These are phyloP conservation scores for Harpagifer antarcticus DNA, from an alignment of 2,797 vertebrate species.

Conservation along the genomic window DNA sequence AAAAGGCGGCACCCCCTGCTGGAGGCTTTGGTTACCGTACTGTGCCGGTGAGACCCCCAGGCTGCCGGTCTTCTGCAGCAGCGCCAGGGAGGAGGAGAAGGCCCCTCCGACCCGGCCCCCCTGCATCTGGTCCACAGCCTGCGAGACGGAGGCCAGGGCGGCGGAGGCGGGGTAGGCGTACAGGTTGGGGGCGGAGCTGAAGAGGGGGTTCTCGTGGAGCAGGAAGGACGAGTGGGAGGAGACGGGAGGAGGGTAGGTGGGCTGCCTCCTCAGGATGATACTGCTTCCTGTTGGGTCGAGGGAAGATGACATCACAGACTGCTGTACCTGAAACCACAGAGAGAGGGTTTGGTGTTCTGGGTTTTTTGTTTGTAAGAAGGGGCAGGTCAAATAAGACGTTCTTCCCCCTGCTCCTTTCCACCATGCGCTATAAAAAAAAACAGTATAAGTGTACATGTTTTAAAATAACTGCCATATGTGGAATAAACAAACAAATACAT, in stretches of 20 bases:
- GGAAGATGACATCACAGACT: constrained; percentile 86
- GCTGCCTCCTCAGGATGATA: constrained; percentile 86
- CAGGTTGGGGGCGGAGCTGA: constrained; percentile 91
- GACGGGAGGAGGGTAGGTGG: constrained; percentile 90
- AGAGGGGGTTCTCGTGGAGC: constrained; percentile 92
- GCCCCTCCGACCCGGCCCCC: constrained; percentile 87
- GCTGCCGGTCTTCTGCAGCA: constrained; percentile 93
- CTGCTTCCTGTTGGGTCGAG: constrained; percentile 89
- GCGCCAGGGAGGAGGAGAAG: constrained; percentile 91
- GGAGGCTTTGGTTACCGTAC: constrained; percentile 80
- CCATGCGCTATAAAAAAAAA: no score
- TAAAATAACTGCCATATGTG: no score
- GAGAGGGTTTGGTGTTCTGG: no score
- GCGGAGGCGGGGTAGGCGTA: constrained; percentile 95
- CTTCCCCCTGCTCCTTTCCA: no score
- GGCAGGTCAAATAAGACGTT: no score
- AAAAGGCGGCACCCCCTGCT: constrained; percentile 89
- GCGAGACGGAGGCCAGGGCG: constrained; percentile 93
- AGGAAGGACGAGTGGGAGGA: constrained; percentile 92
- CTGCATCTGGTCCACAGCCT: constrained; percentile 92
- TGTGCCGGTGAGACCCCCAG: constrained; percentile 89
- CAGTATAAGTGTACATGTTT: no score
- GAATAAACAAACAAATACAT: no score
- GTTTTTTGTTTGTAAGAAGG: no score
- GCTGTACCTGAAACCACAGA: constrained; percentile 87